Percentiles rank a stretch among this genome's conserved stretches.
These are phyloP conservation scores for Cydia splendana DNA, from an alignment of 1,140 invertebrate genomes.

Conservation along the genomic window DNA sequence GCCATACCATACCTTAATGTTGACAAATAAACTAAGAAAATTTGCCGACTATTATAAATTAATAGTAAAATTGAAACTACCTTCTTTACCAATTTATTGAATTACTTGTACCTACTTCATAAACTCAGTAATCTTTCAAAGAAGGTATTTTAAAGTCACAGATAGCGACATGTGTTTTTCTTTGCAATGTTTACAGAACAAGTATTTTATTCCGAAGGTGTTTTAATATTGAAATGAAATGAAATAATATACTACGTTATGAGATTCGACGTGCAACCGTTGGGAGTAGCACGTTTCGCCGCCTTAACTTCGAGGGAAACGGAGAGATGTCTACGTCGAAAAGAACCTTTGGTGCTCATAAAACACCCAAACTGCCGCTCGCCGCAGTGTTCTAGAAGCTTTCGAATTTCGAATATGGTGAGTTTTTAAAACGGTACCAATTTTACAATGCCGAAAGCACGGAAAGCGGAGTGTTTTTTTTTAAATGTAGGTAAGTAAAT, in stretches of 20 bases:
- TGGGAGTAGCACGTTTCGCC: constrained; percentile 45
- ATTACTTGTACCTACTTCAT: not conserved
- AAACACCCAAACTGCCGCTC: constrained; percentile 43
- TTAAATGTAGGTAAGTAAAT: no score
- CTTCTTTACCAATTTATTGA: not conserved
- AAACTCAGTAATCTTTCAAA: not conserved
- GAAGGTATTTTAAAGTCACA: not conserved
- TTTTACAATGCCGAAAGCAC: not conserved
- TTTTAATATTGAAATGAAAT: not conserved
- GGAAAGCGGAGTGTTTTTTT: no score
- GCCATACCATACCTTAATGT: not conserved
- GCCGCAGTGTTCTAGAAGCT: constrained; percentile 35
- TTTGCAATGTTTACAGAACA: not conserved
- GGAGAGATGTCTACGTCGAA: constrained; percentile 51
- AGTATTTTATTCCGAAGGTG: not conserved
- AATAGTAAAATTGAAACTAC: not conserved
- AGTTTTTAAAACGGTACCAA: constrained; percentile 41
- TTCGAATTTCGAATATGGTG: constrained; percentile 51
- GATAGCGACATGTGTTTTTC: not conserved
- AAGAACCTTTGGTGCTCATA: constrained; percentile 35
- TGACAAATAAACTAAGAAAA: not conserved
- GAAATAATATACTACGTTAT: not conserved
- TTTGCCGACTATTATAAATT: no score
- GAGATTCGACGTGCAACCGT: not conserved
- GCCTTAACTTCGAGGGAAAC: constrained; percentile 53